phyloP scores from a whole-genome alignment of 2,888 invertebrate genomes.

The Cephus pulcher region DNA sequence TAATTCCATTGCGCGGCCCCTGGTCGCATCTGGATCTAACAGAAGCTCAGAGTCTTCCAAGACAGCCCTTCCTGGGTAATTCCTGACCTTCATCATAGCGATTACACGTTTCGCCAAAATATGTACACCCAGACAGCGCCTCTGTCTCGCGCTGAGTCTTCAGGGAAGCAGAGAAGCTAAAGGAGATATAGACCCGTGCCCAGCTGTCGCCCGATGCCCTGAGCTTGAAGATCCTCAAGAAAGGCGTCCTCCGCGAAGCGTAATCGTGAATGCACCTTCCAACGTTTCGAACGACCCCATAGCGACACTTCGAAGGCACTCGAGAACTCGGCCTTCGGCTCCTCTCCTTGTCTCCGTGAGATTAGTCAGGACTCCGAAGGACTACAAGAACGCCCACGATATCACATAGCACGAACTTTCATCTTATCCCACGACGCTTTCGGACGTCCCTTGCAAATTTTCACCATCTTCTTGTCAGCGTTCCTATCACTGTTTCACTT shows the following conservation, averaged over 20 bases:
- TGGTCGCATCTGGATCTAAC: constrained; percentile 78
- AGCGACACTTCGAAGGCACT: not conserved
- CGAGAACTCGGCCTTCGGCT: not conserved
- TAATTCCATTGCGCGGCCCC: constrained; percentile 78
- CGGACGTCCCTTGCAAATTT: not conserved
- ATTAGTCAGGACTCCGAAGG: not conserved
- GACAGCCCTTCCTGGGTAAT: constrained; percentile 87
- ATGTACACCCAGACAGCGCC: not conserved
- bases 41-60: constrained; percentile 72
- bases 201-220: not conserved
- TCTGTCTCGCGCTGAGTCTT: not conserved
- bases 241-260: not conserved
- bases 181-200: not conserved
- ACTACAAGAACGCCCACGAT: not conserved
- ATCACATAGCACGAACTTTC: not conserved
- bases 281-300: not conserved
- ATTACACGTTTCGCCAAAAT: not conserved
- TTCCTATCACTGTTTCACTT: not conserved
- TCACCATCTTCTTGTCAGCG: not conserved
- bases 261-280: not conserved
- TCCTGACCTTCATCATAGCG: constrained; percentile 80
- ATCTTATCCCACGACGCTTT: not conserved
- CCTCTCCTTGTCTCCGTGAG: not conserved
- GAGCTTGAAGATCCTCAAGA: not conserved
- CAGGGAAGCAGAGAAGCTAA: not conserved